Base-by-base conservation (phyloP, 2,113 vertebrate species). In the Odontophorus gujanensis region DNA sequence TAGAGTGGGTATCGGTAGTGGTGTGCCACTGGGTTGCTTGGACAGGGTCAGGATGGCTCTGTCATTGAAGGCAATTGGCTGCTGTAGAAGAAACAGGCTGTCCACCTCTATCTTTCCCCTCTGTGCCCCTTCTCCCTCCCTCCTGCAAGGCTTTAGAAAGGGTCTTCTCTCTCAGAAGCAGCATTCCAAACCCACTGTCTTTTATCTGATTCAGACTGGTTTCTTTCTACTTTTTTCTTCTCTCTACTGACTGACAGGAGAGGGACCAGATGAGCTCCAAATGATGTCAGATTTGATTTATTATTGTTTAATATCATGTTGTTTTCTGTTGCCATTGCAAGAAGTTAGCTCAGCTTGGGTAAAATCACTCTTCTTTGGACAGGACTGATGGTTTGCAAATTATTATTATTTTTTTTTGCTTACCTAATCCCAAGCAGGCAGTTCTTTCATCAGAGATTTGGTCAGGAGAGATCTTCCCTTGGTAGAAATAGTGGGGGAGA, bases 261-360 rank as follows among this genome's bases (percentile, higher is more conserved):
- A 93, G 51, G 58, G 65, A 90, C 71, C 21, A 0, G 85, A 88
- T 6, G 1, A 81, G 34, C 34, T 95, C 73, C 57, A 89, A 87
- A 84, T 93, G 11, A 87, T 92, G 83, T 92, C 87, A 94, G 58
- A n/a, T 94, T 94, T 93, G 91, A 81, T 95, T 96, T 95, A 89
- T 92, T 96, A 73, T 77, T 94, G 48, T 90, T 93, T 94, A 89
- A 91, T 95, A 91, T 81, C 76, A 10, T 68, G 57, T 81, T 91
- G 94, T 93, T 93, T 89, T 48, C 87, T 84, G 57, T 66, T 84
- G 76, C 63, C 13, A 5, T 91, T 91, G 84, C 38, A 62, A 61
- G 15, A 30, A 73, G 72, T 68, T 92, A 91, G 47, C 42, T 87
- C 8, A 7, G 4, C 91, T 85, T 84, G 66, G 68, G 82, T 81